Conservation (phyloP, 2,888 invertebrate species). For the Geophilus truncorum region DNA sequence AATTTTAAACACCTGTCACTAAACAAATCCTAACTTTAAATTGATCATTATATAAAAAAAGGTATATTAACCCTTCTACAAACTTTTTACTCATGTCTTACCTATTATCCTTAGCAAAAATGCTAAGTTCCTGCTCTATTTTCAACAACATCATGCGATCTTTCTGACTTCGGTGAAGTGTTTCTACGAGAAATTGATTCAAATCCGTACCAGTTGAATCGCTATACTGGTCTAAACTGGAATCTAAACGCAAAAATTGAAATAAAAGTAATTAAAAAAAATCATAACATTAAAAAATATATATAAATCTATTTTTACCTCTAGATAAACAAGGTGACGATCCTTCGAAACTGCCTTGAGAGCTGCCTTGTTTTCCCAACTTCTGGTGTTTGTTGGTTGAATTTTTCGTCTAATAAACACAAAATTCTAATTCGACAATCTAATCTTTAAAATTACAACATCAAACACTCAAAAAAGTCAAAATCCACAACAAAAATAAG, state of each 20-base stretch:
- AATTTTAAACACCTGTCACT: too few relatives aligned
- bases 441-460: background rate
- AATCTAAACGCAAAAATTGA: slow-evolving; percentile 55
- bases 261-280: slow-evolving; percentile 25
- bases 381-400: slow-evolving; percentile 35
- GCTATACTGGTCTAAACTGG: slow-evolving; percentile 63
- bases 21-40: too few relatives aligned
- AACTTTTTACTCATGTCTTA: slow-evolving; percentile 54
- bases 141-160: slow-evolving; percentile 78
- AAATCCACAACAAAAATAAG: background rate
- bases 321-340: slow-evolving; percentile 41
- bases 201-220: slow-evolving; percentile 76
- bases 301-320: slow-evolving; percentile 36
- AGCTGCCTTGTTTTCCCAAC: slow-evolving; percentile 37
- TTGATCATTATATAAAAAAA: too few relatives aligned
- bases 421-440: background rate
- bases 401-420: slow-evolving; percentile 35
- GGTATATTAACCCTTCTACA: too few relatives aligned
- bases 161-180: slow-evolving; percentile 81
- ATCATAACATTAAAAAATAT: background rate
- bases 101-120: slow-evolving; percentile 75
- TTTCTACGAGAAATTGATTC: slow-evolving; percentile 80
- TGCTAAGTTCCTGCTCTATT: slow-evolving; percentile 80
- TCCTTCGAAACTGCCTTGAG: slow-evolving; percentile 46
- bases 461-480: background rate